Evolutionary conservation across 2,113 vertebrate species (phyloP).

Genomic region (Lamprologus callipterus): DNA sequence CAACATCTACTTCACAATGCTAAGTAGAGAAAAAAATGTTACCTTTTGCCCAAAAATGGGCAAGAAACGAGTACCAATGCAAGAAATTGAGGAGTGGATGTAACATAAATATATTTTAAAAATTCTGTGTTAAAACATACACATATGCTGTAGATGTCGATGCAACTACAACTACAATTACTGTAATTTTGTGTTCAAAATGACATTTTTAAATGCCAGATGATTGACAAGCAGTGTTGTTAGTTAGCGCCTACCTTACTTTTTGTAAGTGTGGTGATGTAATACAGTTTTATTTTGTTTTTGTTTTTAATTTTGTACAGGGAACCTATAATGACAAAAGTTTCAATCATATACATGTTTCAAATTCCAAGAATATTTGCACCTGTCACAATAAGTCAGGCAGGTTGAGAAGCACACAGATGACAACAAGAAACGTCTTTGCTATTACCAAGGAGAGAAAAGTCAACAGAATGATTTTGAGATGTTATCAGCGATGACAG

Average conservation of each 20-base stretch:
- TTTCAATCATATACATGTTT: not conserved
- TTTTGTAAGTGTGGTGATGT: not conserved
- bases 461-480: slow-evolving; percentile 11
- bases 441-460: not conserved
- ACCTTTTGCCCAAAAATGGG: not conserved
- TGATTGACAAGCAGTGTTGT: not conserved
- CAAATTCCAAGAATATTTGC: slow-evolving; percentile 27
- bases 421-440: not conserved
- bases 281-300: rapidly evolving
- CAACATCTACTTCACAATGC: not conserved
- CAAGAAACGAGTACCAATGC: not conserved
- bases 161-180: not conserved
- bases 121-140: not conserved
- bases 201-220: not conserved
- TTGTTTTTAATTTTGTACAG: not conserved
- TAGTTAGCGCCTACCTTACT: not conserved
- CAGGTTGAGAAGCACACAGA: not conserved
- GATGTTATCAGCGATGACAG: slow-evolving; percentile 2
- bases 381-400: not conserved
- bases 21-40: not conserved
- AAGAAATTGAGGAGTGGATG: not conserved
- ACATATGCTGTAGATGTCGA: not conserved
- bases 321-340: not conserved
- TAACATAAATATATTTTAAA: rapidly evolving
- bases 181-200: not conserved